Evolutionary conservation across 2,113 vertebrate genomes (phyloP), one percentile per base, ranked within the genome.

Genomic region (Vombatus ursinus): DNA sequence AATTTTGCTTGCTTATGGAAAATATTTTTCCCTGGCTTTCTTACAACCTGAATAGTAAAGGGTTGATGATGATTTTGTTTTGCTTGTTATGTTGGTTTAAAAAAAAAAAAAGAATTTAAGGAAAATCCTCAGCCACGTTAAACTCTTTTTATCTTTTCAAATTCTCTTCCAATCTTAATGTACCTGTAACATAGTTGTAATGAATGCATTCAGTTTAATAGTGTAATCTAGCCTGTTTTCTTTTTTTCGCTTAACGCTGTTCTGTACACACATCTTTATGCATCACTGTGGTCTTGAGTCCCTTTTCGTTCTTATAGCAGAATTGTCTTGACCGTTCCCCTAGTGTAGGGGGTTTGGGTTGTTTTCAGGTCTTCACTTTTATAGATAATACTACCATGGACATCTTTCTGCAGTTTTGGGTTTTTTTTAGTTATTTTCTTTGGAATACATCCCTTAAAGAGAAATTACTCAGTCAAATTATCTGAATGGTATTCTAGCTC

Each of bases 1-100:
- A 84, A 94, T 94, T 23, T 92, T 95, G n/a, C 50, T 94, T 96
- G 37, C 49, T 93, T 91, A 53, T n/a, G 50, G 31, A 28, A 37
- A 25, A 84, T 57, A 50, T 10, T 93, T 95, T 92, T 92, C 48
- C 37, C 57, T 68, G 52, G 48, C 31, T 23, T 91, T 68, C 48
- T 90, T 31, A 89, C 90, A 95, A 48, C 47, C 44, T 52, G 8
- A 89, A 8, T 68, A 91, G 52, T 94, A 94, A 96, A 96, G 9
- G 51, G 10, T 51, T 93, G 16, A 4, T 68, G 28, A 8, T 44
- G 68, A 44, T 84, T 84, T 84, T 44, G n/a, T 44, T 84, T n/a
- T 84, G 68, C n/a, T 77, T 7, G 37, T 22, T 68, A 14, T 16
- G 31, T 68, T 68, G 61, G 61, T 68, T 68, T 68, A n/a, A n/a